These are phyloP conservation scores for Clamator glandarius DNA, from an alignment of 2,797 vertebrate species.

Conservation along the genomic window DNA sequence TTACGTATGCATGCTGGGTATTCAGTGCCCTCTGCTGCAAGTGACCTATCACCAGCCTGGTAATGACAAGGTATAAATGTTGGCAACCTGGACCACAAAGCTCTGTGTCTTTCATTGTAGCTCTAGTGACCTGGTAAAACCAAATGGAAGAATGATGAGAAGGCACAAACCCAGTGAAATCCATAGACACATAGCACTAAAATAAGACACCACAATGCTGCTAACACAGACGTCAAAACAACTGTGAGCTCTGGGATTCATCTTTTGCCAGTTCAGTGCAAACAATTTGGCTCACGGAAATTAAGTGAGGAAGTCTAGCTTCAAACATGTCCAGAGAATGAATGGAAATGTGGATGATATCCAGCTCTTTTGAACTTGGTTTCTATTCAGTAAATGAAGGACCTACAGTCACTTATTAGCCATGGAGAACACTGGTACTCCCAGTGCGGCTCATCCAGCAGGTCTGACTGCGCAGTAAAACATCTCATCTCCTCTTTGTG, in stretches of 20 bases:
- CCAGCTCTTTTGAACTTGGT: constrained; percentile 5
- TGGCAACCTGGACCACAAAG: neutral
- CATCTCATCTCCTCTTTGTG: neutral
- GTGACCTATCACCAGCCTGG: neutral
- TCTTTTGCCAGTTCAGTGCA: constrained; percentile 51
- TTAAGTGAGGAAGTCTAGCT: constrained; percentile 6
- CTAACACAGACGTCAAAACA: constrained; percentile 45
- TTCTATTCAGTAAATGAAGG: neutral
- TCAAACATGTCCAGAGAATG: neutral
- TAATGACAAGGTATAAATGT: neutral
- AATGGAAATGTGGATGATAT: constrained; percentile 17
- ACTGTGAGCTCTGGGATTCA: constrained; percentile 32
- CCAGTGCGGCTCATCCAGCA: neutral
- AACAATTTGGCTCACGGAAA: constrained; percentile 39
- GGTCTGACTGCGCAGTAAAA: neutral
- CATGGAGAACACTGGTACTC: no score
- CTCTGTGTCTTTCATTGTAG: neutral
- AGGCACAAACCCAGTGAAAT: neutral
- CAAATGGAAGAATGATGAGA: neutral
- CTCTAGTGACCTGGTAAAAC: neutral
- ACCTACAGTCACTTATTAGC: neutral
- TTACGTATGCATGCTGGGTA: neutral
- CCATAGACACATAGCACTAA: neutral
- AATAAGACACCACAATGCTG: neutral
- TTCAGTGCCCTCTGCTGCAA: neutral